Percentiles rank a stretch among this genome's conserved stretches.
These are phyloP conservation scores for Tragelaphus scriptus DNA, from an alignment of 2,113 vertebrate genomes.

Conservation along the genomic window DNA sequence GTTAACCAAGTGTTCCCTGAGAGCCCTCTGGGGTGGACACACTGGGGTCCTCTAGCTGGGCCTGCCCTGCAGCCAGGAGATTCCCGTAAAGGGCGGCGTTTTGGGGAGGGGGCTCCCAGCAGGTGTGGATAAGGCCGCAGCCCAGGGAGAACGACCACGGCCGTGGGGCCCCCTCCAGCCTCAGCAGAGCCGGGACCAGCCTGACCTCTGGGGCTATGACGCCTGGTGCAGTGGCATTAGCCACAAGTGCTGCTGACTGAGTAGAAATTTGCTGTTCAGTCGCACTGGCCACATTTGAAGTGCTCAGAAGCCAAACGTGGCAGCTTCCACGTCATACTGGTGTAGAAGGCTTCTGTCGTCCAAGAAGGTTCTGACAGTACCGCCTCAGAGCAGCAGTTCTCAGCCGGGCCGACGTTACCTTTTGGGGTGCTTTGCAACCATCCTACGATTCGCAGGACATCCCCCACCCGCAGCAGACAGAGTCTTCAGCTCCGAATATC, in stretches of 20 bases:
- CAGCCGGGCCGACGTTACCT: fast-evolving
- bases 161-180: background rate
- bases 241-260: background rate
- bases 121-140: background rate
- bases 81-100: background rate
- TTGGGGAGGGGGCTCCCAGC: background rate
- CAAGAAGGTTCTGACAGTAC: background rate
- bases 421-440: background rate
- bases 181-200: background rate
- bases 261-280: fast-evolving
- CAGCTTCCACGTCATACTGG: fast-evolving
- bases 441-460: fast-evolving
- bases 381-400: fast-evolving
- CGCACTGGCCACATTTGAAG: background rate
- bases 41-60: background rate
- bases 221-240: background rate
- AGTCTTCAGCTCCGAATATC: no score
- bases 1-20: background rate
- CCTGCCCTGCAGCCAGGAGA: background rate
- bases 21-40: background rate
- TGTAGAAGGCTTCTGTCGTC: fast-evolving
- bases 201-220: background rate
- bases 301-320: fast-evolving
- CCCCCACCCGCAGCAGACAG: background rate
- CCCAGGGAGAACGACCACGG: background rate